Base-by-base conservation (phyloP, 2,113 vertebrate species). In the Charina bottae region DNA sequence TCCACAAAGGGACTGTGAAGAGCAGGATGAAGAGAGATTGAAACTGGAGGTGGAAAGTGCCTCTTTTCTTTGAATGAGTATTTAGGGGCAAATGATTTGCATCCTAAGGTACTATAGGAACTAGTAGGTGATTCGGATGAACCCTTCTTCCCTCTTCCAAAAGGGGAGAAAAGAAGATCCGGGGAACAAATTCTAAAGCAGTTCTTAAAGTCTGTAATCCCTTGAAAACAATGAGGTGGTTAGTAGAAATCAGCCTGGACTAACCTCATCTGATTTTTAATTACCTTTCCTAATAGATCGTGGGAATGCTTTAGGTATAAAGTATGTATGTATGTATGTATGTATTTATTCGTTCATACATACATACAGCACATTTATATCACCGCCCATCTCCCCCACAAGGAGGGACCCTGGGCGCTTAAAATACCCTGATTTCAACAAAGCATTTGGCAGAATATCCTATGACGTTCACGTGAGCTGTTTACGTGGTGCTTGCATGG, bases 121-220 rank as follows among this genome's bases (percentile, higher is more conserved):
- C n/a, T n/a, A 19, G n/a, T n/a, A 0, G 15, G 15, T 1, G 15
- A 3, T 37, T 7, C 0, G n/a, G 68, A n/a, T n/a, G n/a, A n/a
- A n/a, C n/a, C n/a, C n/a, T 15, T 37, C 68, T 3, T n/a, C n/a
- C n/a, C n/a, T 8, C 68, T 78, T 2, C 68, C 68, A 37, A 6
- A 37, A 37, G 68, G 68, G 68, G n/a, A 19, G 15, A 8, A 17
- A 78, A 78, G 68, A 6, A 26, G 2, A 1, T 6, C 28, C 26
- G 5, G 46, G 46, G 46, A 46, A 46, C 46, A 46, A 46, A 46
- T 46, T 46, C 46, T 1, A 15, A 7, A n/a, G 15, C 5, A 15
- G 68, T 33, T 68, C 64, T 68, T 15, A 17, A 68, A 68, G 13
- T 15, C 15, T 6, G 64, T 15, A 5, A 68, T n/a, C 12, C 59